Base-by-base conservation (phyloP, 2,888 invertebrate genomes). In the Spodoptera picta region DNA sequence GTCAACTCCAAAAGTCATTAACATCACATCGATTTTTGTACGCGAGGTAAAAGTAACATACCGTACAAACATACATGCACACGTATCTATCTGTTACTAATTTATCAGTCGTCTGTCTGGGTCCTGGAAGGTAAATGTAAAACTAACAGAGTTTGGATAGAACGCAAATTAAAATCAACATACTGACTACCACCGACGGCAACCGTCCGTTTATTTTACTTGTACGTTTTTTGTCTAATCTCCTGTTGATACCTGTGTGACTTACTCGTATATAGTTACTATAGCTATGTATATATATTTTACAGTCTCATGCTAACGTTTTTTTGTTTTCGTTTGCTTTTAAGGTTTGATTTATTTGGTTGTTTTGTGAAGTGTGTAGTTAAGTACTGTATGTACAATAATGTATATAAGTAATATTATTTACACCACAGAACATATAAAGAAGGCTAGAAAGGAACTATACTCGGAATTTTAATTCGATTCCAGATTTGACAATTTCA, bases 141-240 rank as follows among this genome's bases (percentile, higher is more conserved):
- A 76, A 73, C 77, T 69, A 77, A 77, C 77, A 79, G 57, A 65
- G 77, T 61, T 69, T 60, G 61, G 57, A 69, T 63, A 58, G 66
- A 58, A 76, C 77, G 67, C 67, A 69, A 77, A 79, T 77, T 79
- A 73, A 79, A 77, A 79, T 77, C 73, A 79, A 79, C 79, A 79
- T 67, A 65, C 75, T 55, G 58, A 48, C 72, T 54, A 36, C 53
- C 41, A 46, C 3, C 58, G 53, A 59, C 27, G 27, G 27, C 27
- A 27, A 27, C 57, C 65, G 51, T 48, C 44, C 59, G 47, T 10
- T 9, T 31, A 51, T 57, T 69, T 51, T 23, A 44, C 31, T 56
- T 61, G 43, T 50, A 56, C 66, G 54, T 64, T 79, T 77, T 77
- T 76, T 65, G 63, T 79, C 69, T 77, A 69, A 73, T 66, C 66